A percentile compares a stretch with the other conserved stretches of the same genome.
Evolutionary conservation across 1,140 invertebrate genomes (phyloP).

Genomic region (Brevipalpus yothersi): DNA sequence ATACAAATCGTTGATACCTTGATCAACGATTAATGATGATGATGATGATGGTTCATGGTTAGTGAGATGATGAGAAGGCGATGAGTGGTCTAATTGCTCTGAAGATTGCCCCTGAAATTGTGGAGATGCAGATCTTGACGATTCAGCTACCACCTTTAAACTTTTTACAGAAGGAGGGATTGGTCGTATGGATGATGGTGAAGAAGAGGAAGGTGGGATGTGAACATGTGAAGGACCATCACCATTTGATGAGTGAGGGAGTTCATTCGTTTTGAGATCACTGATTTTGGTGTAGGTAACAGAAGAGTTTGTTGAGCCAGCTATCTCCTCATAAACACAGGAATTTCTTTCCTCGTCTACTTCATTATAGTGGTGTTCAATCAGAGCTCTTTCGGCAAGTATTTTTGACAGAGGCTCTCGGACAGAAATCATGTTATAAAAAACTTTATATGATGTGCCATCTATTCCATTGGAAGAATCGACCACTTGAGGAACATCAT

Average conservation of each 20-base stretch:
- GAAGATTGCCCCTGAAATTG: not conserved
- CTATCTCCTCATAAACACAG: slow-evolving; percentile 11
- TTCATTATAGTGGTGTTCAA: slow-evolving; percentile 10
- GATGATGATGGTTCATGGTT: not conserved
- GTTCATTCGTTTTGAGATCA: not conserved
- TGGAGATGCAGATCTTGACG: not conserved
- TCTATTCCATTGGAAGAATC: too few relatives aligned
- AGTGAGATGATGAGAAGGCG: too few relatives aligned
- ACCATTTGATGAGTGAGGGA: not conserved
- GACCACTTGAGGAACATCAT: too few relatives aligned
- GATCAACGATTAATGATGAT: not conserved
- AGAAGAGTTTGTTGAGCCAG: slow-evolving; percentile 4
- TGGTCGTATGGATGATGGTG: not conserved
- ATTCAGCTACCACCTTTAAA: not conserved
- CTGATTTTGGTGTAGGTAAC: slow-evolving; percentile 8
- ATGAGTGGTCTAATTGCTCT: not conserved
- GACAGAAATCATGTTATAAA: slow-evolving; percentile 11
- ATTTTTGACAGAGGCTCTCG: slow-evolving; percentile 9
- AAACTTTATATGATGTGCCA: not conserved
- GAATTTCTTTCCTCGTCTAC: slow-evolving; percentile 8
- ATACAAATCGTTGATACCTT: not conserved
- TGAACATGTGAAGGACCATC: not conserved
- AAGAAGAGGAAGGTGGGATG: not conserved
- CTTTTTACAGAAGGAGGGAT: not conserved
- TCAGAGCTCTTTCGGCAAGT: slow-evolving; percentile 6